Base-by-base conservation (phyloP, 2,797 vertebrate species). In the Etheostoma nigrum region DNA sequence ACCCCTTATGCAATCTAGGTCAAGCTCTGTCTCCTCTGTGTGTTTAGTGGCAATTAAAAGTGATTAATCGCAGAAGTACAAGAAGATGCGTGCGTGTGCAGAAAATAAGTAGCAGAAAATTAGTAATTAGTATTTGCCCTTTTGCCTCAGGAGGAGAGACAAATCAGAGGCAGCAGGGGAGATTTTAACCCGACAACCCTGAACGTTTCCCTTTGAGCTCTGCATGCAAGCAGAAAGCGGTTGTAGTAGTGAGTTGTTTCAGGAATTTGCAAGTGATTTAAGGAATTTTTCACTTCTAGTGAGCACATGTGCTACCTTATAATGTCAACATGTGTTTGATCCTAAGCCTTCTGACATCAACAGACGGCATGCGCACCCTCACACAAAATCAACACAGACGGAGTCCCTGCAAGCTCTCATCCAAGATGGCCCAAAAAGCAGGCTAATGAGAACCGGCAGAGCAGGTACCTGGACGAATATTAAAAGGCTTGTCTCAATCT, bases 391-490 rank as follows among this genome's bases (percentile, higher is more conserved):
- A 71, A 73, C 55, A 48, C 72, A 73, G 74, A 78, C 15, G 18
- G 60, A 63, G 63, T 52, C 61, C 75, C 79, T 44, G 59, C 51
- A 19, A 47, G 59, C 55, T 57, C 60, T 54, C 79, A 63, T 64
- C 71, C 54, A 51, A 27, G 60, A 70, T 81, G 69, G 55, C 83
- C 80, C 67, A 52, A 69, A 87, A 86, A 71, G 23, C 45, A 19
- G 55, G 62, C 64, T 88, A 91, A 86, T 85, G 74, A 90, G 85
- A 83, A 63, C 83, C 69, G 78, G 79, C 65, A 18, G 64, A 66
- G 33, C 65, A 76, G 82, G 60, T 59, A 25, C 59, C 1, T 49
- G 69, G 69, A 62, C n/a, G 40, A 54, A 71, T 67, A 51, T 64
- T 72, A 69, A 79, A 58, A 62, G 64, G 57, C 69, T 72, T 1